These are phyloP conservation scores for Xanthostigma xanthostigma DNA, from an alignment of 2,888 invertebrate species.

Conservation along the genomic window DNA sequence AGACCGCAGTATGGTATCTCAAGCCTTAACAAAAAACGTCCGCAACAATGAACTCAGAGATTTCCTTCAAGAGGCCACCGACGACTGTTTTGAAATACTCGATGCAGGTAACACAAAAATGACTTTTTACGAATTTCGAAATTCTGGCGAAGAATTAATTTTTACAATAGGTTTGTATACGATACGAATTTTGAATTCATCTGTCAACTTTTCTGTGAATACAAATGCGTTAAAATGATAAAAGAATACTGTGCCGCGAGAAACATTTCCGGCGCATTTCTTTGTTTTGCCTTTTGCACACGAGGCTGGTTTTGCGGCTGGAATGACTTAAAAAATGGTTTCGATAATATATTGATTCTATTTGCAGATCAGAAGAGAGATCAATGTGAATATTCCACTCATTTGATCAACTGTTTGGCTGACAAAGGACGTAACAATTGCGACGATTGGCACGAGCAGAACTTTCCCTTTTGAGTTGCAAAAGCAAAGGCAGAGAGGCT, in stretches of 20 bases:
- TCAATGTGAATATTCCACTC: conserved; percentile 49
- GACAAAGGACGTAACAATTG: conserved; percentile 59
- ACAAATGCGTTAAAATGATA: not conserved
- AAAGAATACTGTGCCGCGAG: not conserved
- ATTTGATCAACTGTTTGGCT: conserved; percentile 47
- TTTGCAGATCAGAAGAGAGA: conserved; percentile 24
- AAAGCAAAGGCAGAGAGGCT: not conserved
- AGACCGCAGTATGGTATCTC: conserved; percentile 44
- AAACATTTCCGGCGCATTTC: not conserved
- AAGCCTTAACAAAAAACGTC: conserved; percentile 43
- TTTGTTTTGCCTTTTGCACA: too few relatives aligned
- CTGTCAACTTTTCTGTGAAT: too few relatives aligned
- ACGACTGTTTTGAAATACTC: conserved; percentile 54
- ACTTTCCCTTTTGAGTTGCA: conserved; percentile 24
- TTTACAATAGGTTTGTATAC: too few relatives aligned
- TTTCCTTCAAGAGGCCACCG: conserved; percentile 53
- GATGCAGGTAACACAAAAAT: conserved; percentile 17
- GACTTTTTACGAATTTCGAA: not conserved
- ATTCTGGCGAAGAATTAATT: too few relatives aligned
- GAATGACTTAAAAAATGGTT: not conserved
- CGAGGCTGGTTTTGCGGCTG: too few relatives aligned
- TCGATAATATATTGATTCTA: not conserved
- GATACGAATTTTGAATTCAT: too few relatives aligned
- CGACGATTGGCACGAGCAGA: conserved; percentile 53
- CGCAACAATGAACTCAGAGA: conserved; percentile 47